phyloP scores from a whole-genome alignment of 2,113 vertebrate genomes.

The Onychostruthus taczanowskii region DNA sequence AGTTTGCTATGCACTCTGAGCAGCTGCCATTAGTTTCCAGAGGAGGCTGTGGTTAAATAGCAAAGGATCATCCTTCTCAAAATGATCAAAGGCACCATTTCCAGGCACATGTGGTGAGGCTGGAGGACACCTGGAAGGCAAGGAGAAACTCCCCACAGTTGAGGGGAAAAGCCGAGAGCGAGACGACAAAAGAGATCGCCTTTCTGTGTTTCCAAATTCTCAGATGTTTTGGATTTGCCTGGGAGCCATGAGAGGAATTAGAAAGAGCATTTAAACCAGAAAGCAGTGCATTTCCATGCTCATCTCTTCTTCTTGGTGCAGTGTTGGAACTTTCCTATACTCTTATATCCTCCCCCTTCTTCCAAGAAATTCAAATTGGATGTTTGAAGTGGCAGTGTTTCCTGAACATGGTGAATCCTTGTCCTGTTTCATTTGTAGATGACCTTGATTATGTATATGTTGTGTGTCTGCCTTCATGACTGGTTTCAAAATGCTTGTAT shows the following conservation, averaged over 20 bases:
- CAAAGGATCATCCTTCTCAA: slow-evolving; percentile 23
- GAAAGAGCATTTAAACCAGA: slow-evolving; percentile 44
- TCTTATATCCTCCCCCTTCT: slow-evolving; percentile 14
- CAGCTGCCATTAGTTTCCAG: slow-evolving; percentile 16
- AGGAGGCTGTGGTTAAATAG: slow-evolving; percentile 23
- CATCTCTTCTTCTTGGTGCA: slow-evolving; percentile 27
- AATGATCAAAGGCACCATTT: not conserved
- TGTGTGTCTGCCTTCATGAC: slow-evolving; percentile 7
- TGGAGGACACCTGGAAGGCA: slow-evolving; percentile 43
- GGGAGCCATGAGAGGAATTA: slow-evolving; percentile 34
- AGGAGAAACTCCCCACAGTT: not conserved
- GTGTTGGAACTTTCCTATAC: slow-evolving; percentile 27
- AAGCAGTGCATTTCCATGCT: slow-evolving; percentile 60
- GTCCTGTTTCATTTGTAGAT: slow-evolving; percentile 67
- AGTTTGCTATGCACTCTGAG: slow-evolving; percentile 21
- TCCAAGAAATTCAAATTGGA: slow-evolving; percentile 36
- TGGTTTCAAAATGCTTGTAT: slow-evolving; percentile 3
- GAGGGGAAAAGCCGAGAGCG: not conserved
- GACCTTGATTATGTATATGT: slow-evolving; percentile 34
- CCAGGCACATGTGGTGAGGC: not conserved
- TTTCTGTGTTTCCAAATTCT: slow-evolving; percentile 26
- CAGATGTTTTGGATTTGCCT: slow-evolving; percentile 52
- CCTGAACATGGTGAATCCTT: slow-evolving; percentile 66
- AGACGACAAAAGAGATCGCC: not conserved
- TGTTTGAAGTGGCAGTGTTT: slow-evolving; percentile 61